These are phyloP conservation scores for Rhineura floridana DNA, from an alignment of 2,113 vertebrate species.

Conservation along the genomic window DNA sequence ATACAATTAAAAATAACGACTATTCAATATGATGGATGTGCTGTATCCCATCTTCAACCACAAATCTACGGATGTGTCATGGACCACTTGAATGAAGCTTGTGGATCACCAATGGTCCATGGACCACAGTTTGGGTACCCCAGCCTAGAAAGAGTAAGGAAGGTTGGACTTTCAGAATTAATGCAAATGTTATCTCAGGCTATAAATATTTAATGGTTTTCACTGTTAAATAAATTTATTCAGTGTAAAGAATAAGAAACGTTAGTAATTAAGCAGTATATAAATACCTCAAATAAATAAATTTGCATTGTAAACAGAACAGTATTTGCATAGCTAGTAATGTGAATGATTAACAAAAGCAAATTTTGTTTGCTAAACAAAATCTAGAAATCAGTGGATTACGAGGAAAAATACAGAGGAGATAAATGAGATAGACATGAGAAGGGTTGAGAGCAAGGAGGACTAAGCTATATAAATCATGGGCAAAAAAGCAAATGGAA, in stretches of 20 bases:
- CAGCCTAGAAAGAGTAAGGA: background rate
- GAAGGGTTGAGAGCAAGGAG: background rate
- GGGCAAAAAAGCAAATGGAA: background rate
- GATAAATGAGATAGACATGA: background rate
- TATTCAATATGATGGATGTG: too few species aligned
- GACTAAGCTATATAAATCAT: background rate
- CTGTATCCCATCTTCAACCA: too few species aligned
- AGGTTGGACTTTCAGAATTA: background rate
- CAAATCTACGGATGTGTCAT: too few species aligned
- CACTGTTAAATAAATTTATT: background rate
- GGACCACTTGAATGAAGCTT: too few species aligned
- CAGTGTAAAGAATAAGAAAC: background rate
- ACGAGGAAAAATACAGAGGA: background rate
- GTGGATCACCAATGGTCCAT: too few species aligned
- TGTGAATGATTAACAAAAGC: background rate
- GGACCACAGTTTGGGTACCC: too few species aligned
- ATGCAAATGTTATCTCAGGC: background rate
- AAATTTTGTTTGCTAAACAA: background rate
- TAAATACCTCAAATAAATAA: too few species aligned
- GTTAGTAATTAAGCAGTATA: background rate
- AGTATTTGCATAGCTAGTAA: background rate
- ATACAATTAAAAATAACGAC: too few species aligned
- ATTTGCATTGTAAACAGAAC: background rate
- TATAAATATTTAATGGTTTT: background rate
- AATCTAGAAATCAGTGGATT: background rate